Evolutionary conservation across 2,888 invertebrate genomes (phyloP).

Genomic region (Eremobia ochroleuca): DNA sequence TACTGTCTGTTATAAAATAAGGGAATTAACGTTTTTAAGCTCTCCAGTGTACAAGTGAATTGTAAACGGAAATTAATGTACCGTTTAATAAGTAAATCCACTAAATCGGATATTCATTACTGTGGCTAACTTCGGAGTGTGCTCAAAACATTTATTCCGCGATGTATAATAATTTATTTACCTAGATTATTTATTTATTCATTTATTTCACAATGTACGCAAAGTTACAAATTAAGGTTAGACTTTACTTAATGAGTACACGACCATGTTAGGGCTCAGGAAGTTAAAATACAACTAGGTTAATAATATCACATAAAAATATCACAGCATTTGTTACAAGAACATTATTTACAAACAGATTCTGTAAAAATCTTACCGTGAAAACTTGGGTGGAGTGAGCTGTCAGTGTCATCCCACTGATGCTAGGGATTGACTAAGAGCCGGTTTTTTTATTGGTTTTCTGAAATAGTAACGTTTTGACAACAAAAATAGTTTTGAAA

Average conservation of each 20-base stretch:
- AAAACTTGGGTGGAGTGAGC: too few relatives aligned
- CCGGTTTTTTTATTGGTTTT: too few relatives aligned
- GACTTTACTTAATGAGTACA: neutral
- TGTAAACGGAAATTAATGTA: constrained; percentile 30
- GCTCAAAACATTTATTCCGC: neutral
- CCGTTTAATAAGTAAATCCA: constrained; percentile 18
- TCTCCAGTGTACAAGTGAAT: constrained; percentile 5
- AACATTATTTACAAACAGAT: neutral
- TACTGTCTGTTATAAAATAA: constrained; percentile 9
- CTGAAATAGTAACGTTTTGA: too few relatives aligned
- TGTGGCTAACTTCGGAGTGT: neutral
- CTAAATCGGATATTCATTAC: constrained; percentile 11
- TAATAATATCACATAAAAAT: neutral
- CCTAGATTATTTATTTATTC: neutral
- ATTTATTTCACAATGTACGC: neutral
- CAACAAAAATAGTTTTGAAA: too few relatives aligned
- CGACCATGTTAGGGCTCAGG: neutral
- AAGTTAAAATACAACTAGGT: neutral
- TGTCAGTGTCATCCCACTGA: too few relatives aligned
- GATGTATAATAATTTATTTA: too few relatives aligned
- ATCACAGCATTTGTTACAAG: neutral
- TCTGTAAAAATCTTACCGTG: too few relatives aligned
- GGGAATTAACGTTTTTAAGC: constrained; percentile 38
- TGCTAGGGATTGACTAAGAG: too few relatives aligned
- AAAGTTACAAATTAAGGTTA: neutral